Percentiles rank a stretch among this genome's conserved stretches.
These are phyloP conservation scores for Barbus barbus DNA, from an alignment of 2,113 vertebrate genomes.

Conservation along the genomic window DNA sequence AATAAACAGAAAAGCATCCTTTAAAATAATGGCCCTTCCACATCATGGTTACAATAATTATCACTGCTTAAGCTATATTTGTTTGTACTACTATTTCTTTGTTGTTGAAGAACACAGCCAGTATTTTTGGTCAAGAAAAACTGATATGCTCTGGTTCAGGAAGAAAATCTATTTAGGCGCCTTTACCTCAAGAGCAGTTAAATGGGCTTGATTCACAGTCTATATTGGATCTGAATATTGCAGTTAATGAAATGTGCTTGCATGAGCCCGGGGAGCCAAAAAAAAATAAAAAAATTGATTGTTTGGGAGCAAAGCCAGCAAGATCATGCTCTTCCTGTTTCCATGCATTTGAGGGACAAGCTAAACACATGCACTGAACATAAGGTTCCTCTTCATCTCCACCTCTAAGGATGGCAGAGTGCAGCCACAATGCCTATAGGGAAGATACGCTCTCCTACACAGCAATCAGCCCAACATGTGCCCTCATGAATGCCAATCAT, in stretches of 20 bases:
- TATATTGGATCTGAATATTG: constrained; percentile 20
- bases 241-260: not conserved
- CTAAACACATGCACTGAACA: not conserved
- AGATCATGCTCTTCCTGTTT: constrained; percentile 28
- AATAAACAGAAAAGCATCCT: too few relatives aligned
- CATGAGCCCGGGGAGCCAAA: not conserved
- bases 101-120: not conserved
- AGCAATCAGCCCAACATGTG: constrained; percentile 26
- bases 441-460: constrained; percentile 40
- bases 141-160: not conserved
- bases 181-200: not conserved
- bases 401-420: not conserved
- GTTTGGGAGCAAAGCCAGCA: constrained; percentile 20
- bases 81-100: not conserved
- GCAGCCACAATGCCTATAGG: constrained; percentile 39
- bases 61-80: not conserved
- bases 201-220: not conserved
- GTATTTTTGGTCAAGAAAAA: not conserved
- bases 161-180: not conserved
- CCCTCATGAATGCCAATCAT: constrained; percentile 38
- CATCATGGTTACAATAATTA: not conserved
- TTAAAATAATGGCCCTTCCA: not conserved
- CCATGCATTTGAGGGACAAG: constrained; percentile 2
- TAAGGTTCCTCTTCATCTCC: not conserved
- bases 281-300: not conserved